These are phyloP conservation scores for Belgica antarctica DNA, from an alignment of 2,888 invertebrate genomes.

Conservation along the genomic window DNA sequence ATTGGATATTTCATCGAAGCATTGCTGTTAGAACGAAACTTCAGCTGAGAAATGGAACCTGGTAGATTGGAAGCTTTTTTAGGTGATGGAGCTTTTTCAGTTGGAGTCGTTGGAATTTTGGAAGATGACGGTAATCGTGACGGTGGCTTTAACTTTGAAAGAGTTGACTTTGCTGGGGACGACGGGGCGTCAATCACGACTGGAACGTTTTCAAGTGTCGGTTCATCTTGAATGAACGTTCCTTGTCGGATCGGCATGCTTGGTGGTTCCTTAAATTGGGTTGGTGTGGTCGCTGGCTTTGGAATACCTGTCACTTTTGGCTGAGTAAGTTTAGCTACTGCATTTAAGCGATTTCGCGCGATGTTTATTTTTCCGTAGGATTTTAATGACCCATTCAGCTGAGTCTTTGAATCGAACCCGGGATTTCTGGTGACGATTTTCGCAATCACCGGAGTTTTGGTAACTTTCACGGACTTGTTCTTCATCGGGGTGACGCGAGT, in stretches of 20 bases:
- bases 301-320: constrained; percentile 49
- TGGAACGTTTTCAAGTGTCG: constrained; percentile 52
- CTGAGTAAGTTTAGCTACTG: constrained; percentile 47
- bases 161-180: constrained; percentile 42
- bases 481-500: constrained; percentile 48
- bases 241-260: constrained; percentile 72
- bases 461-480: constrained; percentile 48
- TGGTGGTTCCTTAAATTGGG: constrained; percentile 17
- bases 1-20: constrained; percentile 46
- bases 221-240: constrained; percentile 87
- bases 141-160: constrained; percentile 55
- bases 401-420: constrained; percentile 35
- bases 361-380: constrained; percentile 37
- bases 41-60: constrained; percentile 48
- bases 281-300: constrained; percentile 36
- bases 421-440: constrained; percentile 47
- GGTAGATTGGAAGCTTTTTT: constrained; percentile 47
- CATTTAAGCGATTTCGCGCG: constrained; percentile 44
- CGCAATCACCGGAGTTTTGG: constrained; percentile 31
- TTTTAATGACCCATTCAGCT: constrained; percentile 45
- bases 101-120: constrained; percentile 48
- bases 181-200: constrained; percentile 48
- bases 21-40: constrained; percentile 53
- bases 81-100: constrained; percentile 47
- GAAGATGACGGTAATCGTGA: constrained; percentile 48